Percentiles rank a stretch among this genome's conserved stretches.
phyloP scores from a whole-genome alignment of 2,113 vertebrate species.

The Machaerirhynchus nigripectus region DNA sequence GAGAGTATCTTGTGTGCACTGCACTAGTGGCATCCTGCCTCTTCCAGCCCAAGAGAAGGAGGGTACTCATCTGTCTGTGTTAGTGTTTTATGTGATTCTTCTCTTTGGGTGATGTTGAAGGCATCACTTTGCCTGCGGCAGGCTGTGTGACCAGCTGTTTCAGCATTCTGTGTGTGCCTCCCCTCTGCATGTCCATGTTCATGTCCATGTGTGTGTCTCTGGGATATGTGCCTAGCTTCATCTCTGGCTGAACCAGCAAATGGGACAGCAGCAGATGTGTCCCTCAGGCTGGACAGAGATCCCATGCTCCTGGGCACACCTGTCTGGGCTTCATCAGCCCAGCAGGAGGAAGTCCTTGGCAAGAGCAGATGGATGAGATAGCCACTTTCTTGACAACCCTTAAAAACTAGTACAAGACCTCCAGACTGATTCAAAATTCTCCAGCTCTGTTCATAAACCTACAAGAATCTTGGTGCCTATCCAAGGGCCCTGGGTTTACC shows the following conservation, averaged over 20 bases:
- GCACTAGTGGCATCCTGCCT: neutral
- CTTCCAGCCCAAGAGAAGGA: neutral
- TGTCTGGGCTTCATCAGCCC: neutral
- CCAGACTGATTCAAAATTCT: neutral
- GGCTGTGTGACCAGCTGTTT: neutral
- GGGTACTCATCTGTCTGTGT: fast-evolving
- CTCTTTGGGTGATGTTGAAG: neutral
- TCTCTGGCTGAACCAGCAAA: neutral
- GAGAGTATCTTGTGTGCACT: too few relatives aligned
- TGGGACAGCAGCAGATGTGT: fast-evolving
- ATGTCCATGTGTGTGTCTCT: fast-evolving
- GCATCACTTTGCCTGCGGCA: fast-evolving
- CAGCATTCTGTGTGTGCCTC: neutral
- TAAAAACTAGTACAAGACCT: neutral
- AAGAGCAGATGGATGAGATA: neutral
- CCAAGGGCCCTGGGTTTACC: neutral
- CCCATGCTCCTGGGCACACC: fast-evolving
- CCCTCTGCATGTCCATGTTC: fast-evolving
- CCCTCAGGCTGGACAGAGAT: neutral
- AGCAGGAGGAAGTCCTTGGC: neutral
- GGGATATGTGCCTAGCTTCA: neutral
- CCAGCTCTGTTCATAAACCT: neutral
- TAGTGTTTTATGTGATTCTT: neutral
- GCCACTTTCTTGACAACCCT: neutral
- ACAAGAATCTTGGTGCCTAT: neutral